phyloP scores from a whole-genome alignment of 2,113 vertebrate species.

The Benitochromis conjunctus region DNA sequence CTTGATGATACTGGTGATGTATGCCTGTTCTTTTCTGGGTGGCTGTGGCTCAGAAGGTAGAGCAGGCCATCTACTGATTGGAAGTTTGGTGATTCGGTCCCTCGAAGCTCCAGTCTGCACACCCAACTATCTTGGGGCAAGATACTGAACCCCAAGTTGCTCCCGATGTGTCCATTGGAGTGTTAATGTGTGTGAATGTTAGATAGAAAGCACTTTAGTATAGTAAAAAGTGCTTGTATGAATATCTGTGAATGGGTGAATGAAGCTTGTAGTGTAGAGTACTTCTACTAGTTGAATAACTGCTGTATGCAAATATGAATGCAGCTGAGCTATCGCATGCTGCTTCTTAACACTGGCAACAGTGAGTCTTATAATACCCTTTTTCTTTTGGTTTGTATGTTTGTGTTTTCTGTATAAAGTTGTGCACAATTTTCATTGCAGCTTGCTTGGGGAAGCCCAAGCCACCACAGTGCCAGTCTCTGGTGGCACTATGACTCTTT shows the following conservation, averaged over 20 bases:
- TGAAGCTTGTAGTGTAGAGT: background rate
- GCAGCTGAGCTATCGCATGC: background rate
- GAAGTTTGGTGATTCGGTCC: background rate
- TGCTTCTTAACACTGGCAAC: background rate
- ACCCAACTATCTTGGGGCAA: background rate
- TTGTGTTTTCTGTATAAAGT: background rate
- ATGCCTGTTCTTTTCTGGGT: background rate
- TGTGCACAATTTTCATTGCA: background rate
- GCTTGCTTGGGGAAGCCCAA: background rate
- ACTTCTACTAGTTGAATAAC: background rate
- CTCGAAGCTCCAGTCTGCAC: background rate
- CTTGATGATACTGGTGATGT: background rate
- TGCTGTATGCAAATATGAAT: background rate
- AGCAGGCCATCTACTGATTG: background rate
- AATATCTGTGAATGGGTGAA: background rate
- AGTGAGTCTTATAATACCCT: background rate
- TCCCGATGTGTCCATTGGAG: background rate
- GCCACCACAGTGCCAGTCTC: background rate
- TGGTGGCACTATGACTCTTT: slow-evolving; percentile 26
- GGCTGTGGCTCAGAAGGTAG: background rate
- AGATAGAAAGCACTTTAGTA: background rate
- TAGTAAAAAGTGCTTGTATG: background rate
- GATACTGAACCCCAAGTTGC: background rate
- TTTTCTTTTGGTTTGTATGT: background rate
- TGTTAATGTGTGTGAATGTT: background rate